Conservation (phyloP, 2,113 vertebrate genomes). For the Asarcornis scutulata region DNA sequence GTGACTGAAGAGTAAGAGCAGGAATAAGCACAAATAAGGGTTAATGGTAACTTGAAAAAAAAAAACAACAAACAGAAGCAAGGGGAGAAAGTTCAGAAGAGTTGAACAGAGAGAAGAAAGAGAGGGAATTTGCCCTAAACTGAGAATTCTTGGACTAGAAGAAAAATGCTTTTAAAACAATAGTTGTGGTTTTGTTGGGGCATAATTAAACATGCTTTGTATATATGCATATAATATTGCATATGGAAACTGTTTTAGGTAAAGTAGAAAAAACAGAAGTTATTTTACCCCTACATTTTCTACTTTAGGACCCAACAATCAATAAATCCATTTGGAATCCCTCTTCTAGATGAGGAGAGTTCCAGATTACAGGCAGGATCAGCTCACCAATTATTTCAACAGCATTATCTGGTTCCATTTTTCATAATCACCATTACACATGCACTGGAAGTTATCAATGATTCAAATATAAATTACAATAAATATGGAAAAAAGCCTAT, state of each 20-base stretch:
- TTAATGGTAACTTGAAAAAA: slow-evolving; percentile 20
- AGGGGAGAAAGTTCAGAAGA: neutral
- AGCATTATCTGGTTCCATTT: neutral
- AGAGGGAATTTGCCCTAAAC: neutral
- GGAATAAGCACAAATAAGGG: slow-evolving; percentile 53
- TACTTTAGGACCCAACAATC: neutral
- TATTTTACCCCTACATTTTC: neutral
- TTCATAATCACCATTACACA: neutral
- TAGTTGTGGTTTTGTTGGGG: neutral
- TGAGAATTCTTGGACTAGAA: neutral
- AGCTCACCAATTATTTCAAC: neutral
- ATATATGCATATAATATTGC: neutral
- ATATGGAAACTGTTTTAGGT: neutral
- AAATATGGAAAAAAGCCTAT: neutral
- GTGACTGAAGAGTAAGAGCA: slow-evolving; percentile 25
- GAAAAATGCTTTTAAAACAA: neutral
- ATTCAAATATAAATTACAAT: neutral
- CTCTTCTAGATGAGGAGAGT: neutral
- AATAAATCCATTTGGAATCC: neutral
- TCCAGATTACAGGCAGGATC: neutral
- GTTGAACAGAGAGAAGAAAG: neutral
- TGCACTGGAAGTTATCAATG: neutral
- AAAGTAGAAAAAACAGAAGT: neutral
- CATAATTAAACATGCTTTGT: neutral
- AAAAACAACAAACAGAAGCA: neutral